Percentiles rank a stretch among this genome's conserved stretches.
phyloP scores from a whole-genome alignment of 1,140 invertebrate genomes.

The Drosophila sproati region DNA sequence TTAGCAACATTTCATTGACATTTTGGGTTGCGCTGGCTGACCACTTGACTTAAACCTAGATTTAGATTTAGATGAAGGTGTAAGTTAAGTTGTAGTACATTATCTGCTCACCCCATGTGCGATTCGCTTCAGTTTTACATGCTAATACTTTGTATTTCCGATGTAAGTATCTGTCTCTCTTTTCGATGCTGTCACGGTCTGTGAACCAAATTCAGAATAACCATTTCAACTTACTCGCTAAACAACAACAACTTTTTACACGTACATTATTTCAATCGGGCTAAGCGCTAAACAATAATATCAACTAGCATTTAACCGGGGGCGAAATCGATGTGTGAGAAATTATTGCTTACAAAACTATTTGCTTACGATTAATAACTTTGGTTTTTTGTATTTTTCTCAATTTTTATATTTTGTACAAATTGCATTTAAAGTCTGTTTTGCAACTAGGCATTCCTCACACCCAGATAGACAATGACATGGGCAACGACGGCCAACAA shows the following conservation, averaged over 20 bases:
- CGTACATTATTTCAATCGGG: slow-evolving; percentile 45
- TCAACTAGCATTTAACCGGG: slow-evolving; percentile 24
- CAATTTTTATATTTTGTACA: slow-evolving; percentile 62
- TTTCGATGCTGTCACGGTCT: slow-evolving; percentile 13
- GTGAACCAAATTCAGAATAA: slow-evolving; percentile 8
- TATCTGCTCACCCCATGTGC: slow-evolving; percentile 9
- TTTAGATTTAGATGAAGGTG: slow-evolving; percentile 34
- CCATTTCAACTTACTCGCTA: slow-evolving; percentile 54
- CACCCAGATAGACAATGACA: slow-evolving; percentile 2
- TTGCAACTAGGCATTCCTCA: slow-evolving; percentile 56
- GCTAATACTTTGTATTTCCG: slow-evolving; percentile 82
- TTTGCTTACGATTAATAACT: slow-evolving; percentile 42
- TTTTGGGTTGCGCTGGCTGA: slow-evolving; percentile 1
- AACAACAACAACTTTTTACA: slow-evolving; percentile 80
- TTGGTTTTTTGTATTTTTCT: background rate
- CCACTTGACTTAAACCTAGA: slow-evolving; percentile 34
- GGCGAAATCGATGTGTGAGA: slow-evolving; percentile 52
- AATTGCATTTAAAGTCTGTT: slow-evolving; percentile 22
- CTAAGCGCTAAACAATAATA: slow-evolving; percentile 36
- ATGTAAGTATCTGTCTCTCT: slow-evolving; percentile 39
- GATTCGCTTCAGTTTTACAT: slow-evolving; percentile 55
- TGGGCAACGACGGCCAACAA: slow-evolving; percentile 12
- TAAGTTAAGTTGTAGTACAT: slow-evolving; percentile 14
- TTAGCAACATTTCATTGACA: slow-evolving; percentile 34
- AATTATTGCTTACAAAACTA: slow-evolving; percentile 60